A percentile compares a stretch with the other conserved stretches of the same genome.
Evolutionary conservation across 2,888 invertebrate species (phyloP).

Genomic region (Chrysolina haemoptera): DNA sequence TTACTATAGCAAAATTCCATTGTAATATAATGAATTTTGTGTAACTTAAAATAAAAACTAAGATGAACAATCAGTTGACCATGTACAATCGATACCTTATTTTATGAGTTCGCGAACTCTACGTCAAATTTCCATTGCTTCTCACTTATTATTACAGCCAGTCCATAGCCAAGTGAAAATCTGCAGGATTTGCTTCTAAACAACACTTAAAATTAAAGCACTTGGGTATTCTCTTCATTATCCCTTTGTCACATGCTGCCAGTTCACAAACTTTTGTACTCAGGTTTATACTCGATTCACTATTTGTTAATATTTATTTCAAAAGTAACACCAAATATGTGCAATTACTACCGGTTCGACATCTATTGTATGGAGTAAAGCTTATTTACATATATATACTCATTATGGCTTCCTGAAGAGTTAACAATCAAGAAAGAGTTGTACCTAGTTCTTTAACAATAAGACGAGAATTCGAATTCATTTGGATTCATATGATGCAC

Average conservation of each 20-base stretch:
- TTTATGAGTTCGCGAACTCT: neutral
- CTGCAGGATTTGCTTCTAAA: constrained; percentile 68
- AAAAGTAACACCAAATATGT: constrained; percentile 67
- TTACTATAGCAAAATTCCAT: too few relatives aligned
- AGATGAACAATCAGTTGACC: constrained; percentile 19
- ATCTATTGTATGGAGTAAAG: constrained; percentile 67
- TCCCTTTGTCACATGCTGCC: constrained; percentile 65
- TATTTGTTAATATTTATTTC: constrained; percentile 62
- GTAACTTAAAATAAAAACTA: neutral
- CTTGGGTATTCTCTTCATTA: constrained; percentile 69
- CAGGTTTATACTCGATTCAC: constrained; percentile 63
- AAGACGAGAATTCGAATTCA: too few relatives aligned
- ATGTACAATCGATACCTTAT: constrained; percentile 2
- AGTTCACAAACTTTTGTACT: constrained; percentile 68
- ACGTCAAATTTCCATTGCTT: constrained; percentile 42
- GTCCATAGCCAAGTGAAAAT: constrained; percentile 68
- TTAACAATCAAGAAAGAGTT: neutral
- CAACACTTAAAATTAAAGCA: constrained; percentile 68
- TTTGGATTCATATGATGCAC: too few relatives aligned
- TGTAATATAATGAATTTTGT: too few relatives aligned
- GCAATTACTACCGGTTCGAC: constrained; percentile 63
- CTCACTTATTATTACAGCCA: constrained; percentile 57
- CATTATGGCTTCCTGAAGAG: constrained; percentile 32
- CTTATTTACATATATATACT: constrained; percentile 63
- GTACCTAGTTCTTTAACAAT: neutral